These are phyloP conservation scores for Neogale vison DNA, from an alignment of 2,113 vertebrate species.

Conservation along the genomic window DNA sequence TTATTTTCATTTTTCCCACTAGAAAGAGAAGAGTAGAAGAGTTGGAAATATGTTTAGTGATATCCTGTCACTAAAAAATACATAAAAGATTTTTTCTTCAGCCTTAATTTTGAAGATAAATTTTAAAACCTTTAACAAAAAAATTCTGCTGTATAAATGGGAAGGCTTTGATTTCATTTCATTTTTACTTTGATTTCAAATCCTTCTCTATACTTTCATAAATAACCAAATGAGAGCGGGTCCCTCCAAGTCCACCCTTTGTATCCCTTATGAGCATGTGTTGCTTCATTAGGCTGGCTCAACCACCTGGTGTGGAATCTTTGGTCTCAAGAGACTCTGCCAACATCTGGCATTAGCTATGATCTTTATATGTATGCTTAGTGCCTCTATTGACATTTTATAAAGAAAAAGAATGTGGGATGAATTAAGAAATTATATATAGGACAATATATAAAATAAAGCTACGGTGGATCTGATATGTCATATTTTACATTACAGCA, in stretches of 20 bases:
- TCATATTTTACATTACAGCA: background rate
- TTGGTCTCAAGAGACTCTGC: conserved; percentile 82
- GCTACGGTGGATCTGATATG: background rate
- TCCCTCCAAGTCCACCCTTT: conserved; percentile 62
- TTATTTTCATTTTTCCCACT: conserved; percentile 53
- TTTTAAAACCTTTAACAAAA: conserved; percentile 42
- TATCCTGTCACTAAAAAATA: background rate
- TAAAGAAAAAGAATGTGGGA: conserved; percentile 73
- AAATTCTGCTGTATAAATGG: background rate
- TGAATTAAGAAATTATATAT: conserved; percentile 39
- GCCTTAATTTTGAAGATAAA: background rate
- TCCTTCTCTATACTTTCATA: background rate
- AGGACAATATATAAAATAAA: conserved; percentile 45
- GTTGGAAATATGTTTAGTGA: conserved; percentile 26
- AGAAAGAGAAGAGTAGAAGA: conserved; percentile 14
- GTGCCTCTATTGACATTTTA: conserved; percentile 73
- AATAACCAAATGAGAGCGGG: conserved; percentile 65
- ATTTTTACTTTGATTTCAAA: conserved; percentile 35
- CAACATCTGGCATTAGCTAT: conserved; percentile 88
- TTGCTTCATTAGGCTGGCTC: conserved; percentile 87
- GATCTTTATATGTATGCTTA: conserved; percentile 76
- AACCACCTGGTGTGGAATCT: conserved; percentile 88
- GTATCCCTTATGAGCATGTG: conserved; percentile 75
- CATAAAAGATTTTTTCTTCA: background rate
- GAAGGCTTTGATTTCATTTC: conserved; percentile 16